Percentiles rank a stretch among this genome's conserved stretches.
Conservation (phyloP, 1,140 invertebrate genomes). For the Oryctes rhinoceros region DNA sequence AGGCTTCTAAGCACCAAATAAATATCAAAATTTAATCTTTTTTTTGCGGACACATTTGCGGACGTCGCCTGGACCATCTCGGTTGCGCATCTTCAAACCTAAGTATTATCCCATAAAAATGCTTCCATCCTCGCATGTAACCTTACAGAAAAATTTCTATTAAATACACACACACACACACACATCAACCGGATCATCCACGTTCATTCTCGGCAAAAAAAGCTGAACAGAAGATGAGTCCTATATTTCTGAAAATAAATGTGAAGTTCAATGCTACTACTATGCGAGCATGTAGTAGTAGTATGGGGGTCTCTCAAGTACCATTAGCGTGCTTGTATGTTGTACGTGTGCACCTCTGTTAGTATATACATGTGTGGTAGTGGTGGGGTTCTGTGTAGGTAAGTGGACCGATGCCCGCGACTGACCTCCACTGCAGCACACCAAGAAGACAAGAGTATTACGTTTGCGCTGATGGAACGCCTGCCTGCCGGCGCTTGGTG, state of each 20-base stretch:
- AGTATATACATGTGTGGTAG: slow-evolving; percentile 24
- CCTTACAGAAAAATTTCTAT: neutral
- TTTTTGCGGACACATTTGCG: too few relatives aligned
- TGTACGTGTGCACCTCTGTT: slow-evolving; percentile 1
- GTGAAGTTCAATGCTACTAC: slow-evolving; percentile 39
- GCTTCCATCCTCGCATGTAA: too few relatives aligned
- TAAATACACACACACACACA: neutral
- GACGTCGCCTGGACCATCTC: too few relatives aligned
- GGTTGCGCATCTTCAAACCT: too few relatives aligned
- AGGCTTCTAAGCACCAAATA: too few relatives aligned
- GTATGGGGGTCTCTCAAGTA: neutral
- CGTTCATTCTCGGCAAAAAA: slow-evolving; percentile 7
- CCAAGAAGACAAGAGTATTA: slow-evolving; percentile 40
- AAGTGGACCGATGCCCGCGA: slow-evolving; percentile 44
- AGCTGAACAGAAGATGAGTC: neutral
- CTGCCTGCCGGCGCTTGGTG: neutral
- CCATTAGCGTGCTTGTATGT: neutral
- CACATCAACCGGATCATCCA: neutral
- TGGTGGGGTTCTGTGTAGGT: slow-evolving; percentile 43
- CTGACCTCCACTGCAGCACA: slow-evolving; percentile 39
- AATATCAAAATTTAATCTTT: too few relatives aligned
- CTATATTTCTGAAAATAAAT: slow-evolving; percentile 33
- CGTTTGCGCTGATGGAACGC: slow-evolving; percentile 29
- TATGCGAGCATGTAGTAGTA: neutral
- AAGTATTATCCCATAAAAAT: too few relatives aligned